Conservation (phyloP, 2,113 vertebrate genomes). For the Agelaius tricolor region DNA sequence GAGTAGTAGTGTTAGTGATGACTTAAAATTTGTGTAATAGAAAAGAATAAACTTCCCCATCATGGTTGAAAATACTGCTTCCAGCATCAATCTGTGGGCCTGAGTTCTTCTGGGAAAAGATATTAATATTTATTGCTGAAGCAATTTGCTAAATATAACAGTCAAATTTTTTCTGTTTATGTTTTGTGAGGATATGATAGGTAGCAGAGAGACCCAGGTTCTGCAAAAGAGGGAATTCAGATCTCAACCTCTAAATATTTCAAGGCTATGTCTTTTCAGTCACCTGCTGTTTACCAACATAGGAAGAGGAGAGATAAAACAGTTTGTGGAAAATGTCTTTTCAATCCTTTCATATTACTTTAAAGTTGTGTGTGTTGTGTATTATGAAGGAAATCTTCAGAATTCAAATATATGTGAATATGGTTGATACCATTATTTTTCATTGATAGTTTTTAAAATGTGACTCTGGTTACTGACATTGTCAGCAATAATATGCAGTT, state of each 20-base stretch:
- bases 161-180: neutral
- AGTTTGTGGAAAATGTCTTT: neutral
- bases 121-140: slow-evolving; percentile 2
- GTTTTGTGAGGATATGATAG: neutral
- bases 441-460: neutral
- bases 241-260: neutral
- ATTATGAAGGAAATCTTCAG: neutral
- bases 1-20: neutral
- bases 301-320: neutral
- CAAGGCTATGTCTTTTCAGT: neutral
- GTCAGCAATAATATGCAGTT: neutral
- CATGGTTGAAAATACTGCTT: neutral
- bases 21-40: neutral
- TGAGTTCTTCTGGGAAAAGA: slow-evolving; percentile 3
- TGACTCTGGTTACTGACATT: neutral
- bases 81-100: neutral
- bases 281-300: neutral
- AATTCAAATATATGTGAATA: neutral
- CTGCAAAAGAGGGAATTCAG: neutral
- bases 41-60: neutral
- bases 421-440: neutral
- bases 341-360: neutral
- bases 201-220: neutral
- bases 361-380: neutral
- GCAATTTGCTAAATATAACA: slow-evolving; percentile 5